Evolutionary conservation across 2,888 invertebrate species (phyloP).

Genomic region (Pilophorus perplexus): DNA sequence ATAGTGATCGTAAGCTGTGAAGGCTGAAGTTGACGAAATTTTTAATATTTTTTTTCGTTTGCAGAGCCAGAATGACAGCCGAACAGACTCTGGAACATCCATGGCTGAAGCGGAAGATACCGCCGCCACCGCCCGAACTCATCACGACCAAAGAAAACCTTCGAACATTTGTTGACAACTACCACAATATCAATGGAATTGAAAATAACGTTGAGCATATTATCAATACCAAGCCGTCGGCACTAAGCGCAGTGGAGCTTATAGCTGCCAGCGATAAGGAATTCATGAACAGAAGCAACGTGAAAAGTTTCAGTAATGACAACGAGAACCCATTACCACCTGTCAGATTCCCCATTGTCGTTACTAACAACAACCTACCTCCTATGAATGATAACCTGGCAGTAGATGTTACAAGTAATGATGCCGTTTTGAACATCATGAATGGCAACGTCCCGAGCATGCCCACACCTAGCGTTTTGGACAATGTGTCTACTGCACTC

Average conservation of each 20-base stretch:
- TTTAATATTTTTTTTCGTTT: conserved; percentile 49
- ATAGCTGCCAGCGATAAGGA: conserved; percentile 37
- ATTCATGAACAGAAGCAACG: conserved; percentile 29
- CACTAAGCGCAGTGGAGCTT: conserved; percentile 28
- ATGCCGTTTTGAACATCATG: conserved; percentile 21
- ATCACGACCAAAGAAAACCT: conserved; percentile 48
- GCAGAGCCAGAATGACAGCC: conserved; percentile 75
- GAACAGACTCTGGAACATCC: conserved; percentile 82
- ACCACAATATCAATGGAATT: conserved; percentile 20
- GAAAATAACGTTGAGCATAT: not conserved
- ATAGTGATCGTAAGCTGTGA: too few species aligned
- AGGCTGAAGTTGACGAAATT: not conserved
- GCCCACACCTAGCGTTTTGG: conserved; percentile 28
- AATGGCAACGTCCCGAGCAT: conserved; percentile 30
- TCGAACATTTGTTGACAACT: conserved; percentile 46
- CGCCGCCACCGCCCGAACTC: conserved; percentile 51
- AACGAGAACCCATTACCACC: conserved; percentile 31
- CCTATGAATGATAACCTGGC: too few species aligned
- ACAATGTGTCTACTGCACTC: conserved; percentile 3
- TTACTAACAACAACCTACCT: conserved; percentile 19
- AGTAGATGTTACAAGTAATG: conserved; percentile 27
- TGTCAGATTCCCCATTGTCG: conserved; percentile 9
- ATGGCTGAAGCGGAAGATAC: conserved; percentile 70
- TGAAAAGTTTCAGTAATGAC: conserved; percentile 35
- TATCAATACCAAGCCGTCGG: conserved; percentile 7